phyloP scores from a whole-genome alignment of 2,888 invertebrate genomes.

The Marronus borbonicus region DNA sequence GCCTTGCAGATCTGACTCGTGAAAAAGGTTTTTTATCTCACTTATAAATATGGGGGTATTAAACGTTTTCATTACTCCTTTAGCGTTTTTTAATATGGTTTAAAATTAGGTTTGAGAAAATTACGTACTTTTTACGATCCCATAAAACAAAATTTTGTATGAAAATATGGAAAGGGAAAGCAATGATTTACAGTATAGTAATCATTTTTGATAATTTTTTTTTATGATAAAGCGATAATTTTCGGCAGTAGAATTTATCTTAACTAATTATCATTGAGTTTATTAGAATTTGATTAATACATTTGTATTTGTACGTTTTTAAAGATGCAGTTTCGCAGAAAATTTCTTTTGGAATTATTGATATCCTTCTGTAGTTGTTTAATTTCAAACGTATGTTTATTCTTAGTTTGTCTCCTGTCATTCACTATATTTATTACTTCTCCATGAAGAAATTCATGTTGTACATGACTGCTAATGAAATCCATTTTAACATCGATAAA shows the following conservation, averaged over 20 bases:
- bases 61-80: slow-evolving; percentile 16
- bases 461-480: no score
- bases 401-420: no score
- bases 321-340: no score
- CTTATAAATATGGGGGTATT: slow-evolving; percentile 16
- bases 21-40: slow-evolving; percentile 3
- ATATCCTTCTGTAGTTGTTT: no score
- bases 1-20: background rate
- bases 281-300: no score
- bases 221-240: background rate
- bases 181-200: background rate
- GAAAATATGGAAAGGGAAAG: background rate
- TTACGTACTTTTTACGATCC: slow-evolving; percentile 24
- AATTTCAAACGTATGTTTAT: no score
- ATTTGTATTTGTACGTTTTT: no score
- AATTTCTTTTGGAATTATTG: no score
- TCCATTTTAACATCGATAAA: no score
- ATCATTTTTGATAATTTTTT: background rate
- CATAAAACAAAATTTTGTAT: slow-evolving; percentile 22
- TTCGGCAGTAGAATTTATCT: background rate
- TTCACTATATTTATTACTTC: no score
- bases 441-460: no score
- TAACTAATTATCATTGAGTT: no score
- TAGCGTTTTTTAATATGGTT: slow-evolving; percentile 20
- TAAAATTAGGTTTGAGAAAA: slow-evolving; percentile 9